Percentiles rank a stretch among this genome's conserved stretches.
Evolutionary conservation across 2,797 vertebrate species (phyloP).

Genomic region (Thamnophis elegans): DNA sequence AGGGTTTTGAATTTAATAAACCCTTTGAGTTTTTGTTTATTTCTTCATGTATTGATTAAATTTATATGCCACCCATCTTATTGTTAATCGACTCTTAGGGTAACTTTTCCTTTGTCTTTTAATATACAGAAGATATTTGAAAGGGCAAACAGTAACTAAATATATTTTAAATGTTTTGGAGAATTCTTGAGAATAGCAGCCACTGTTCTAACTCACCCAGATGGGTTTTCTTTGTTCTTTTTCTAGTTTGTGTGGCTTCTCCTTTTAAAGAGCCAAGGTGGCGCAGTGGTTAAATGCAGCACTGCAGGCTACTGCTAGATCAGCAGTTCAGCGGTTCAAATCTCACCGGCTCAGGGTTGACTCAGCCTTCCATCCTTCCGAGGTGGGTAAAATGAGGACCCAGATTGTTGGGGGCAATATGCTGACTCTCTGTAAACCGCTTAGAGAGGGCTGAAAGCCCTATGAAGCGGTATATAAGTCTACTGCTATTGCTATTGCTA

Average conservation of each 20-base stretch:
- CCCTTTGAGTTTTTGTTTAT: not conserved
- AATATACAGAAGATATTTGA: slow-evolving; percentile 78
- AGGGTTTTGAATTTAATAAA: not conserved
- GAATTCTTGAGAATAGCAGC: not conserved
- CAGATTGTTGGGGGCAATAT: no score
- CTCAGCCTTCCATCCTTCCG: no score
- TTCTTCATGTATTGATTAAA: not conserved
- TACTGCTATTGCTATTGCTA: no score
- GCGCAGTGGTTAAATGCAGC: no score
- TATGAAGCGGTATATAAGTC: no score
- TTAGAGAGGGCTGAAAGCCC: no score
- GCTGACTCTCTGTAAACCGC: no score
- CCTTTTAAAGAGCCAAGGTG: no score
- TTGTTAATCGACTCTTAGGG: not conserved
- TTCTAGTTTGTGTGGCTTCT: slow-evolving; percentile 84
- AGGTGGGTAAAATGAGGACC: no score
- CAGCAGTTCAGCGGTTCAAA: no score
- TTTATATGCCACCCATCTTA: not conserved
- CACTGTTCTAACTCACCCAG: not conserved
- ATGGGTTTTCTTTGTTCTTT: not conserved
- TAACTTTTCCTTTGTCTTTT: slow-evolving; percentile 75
- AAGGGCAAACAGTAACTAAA: slow-evolving; percentile 77
- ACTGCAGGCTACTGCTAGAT: no score
- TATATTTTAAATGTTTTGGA: slow-evolving; percentile 68
- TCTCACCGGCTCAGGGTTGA: no score